These are phyloP conservation scores for Poeciliopsis occidentalis DNA, from an alignment of 2,113 vertebrate genomes.

Conservation along the genomic window DNA sequence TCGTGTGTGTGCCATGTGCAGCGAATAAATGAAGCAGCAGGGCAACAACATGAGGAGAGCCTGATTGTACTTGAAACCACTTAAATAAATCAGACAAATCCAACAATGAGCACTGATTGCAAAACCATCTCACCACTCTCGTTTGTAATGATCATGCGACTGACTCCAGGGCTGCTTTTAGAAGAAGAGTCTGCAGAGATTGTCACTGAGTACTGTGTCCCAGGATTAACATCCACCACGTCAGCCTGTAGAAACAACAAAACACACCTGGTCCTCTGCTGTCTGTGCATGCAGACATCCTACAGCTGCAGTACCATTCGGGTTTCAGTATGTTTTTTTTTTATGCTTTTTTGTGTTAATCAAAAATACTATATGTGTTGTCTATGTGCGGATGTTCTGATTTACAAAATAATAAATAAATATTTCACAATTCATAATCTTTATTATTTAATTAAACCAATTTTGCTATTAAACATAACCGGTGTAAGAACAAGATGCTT, in stretches of 20 bases:
- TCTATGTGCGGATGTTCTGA: too few species aligned
- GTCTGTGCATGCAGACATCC: background rate
- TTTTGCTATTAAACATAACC: too few species aligned
- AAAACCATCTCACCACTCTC: slow-evolving; percentile 84
- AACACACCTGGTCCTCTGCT: slow-evolving; percentile 4
- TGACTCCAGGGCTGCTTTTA: slow-evolving; percentile 85
- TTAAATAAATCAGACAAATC: background rate
- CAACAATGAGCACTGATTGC: slow-evolving; percentile 1
- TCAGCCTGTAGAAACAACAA: slow-evolving; percentile 79
- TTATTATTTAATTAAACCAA: too few species aligned
- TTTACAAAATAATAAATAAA: background rate
- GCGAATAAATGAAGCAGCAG: slow-evolving; percentile 33
- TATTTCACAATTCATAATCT: background rate
- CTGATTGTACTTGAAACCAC: background rate
- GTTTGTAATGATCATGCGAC: slow-evolving; percentile 85
- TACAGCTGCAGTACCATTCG: background rate
- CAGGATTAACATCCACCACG: slow-evolving; percentile 80
- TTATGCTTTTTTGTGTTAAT: background rate
- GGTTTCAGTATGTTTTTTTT: background rate
- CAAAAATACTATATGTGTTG: background rate
- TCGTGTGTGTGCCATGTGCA: slow-evolving; percentile 3
- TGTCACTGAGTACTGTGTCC: slow-evolving; percentile 82
- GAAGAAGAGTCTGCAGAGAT: slow-evolving; percentile 86
- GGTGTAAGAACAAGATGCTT: background rate
- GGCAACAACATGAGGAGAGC: slow-evolving; percentile 22